Base-by-base conservation (phyloP, 2,888 invertebrate genomes). In the Crepidodera aurea region DNA sequence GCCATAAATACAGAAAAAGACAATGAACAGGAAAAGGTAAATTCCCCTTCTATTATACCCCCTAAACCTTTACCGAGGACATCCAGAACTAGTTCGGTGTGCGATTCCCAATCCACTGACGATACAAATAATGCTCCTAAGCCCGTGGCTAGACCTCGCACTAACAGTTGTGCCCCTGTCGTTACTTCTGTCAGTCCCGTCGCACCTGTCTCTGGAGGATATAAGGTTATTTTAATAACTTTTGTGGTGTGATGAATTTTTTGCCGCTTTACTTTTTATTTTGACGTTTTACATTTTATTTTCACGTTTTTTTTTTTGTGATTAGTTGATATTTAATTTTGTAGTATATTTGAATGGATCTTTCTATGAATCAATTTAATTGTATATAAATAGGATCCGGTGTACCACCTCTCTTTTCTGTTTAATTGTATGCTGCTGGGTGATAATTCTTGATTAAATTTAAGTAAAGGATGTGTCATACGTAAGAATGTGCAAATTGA, bases 41-140 rank as follows among this genome's bases (percentile, higher is more conserved):
- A 54, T 53, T 50, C n/a, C 27, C 39, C 44, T 60, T 61, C 62
- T 39, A 64, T 74, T 40, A 66, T 87, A 46, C 88, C 90, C 1
- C 93, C 93, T 0, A 93, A 92, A 77, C 93, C 93, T 10, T 82
- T 93, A 81, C 93, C 93, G 0, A 85, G 93, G 71, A 89, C 90
- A 0, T 92, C 88, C 42, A 83, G 89, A 72, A 84, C 88, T 39
- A 86, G 87, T 73, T 88, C 92, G 10, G 85, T 93, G 59, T 90
- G 90, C 0, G 92, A 92, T 73, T 85, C 84, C 0, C 56, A 56
- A 56, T 78, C 83, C 0, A 75, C 78, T 7, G 86, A 87, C 25
- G 86, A 86, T 18, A 76, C 78, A 27, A 74, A 74, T 62, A 72
- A 73, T 1, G 84, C 83, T 62, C 90, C 91, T 10, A 89, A 88